A percentile compares a stretch with the other conserved stretches of the same genome.
These are phyloP conservation scores for Dufourea novaeangliae DNA, from an alignment of 1,140 invertebrate species.

Conservation along the genomic window DNA sequence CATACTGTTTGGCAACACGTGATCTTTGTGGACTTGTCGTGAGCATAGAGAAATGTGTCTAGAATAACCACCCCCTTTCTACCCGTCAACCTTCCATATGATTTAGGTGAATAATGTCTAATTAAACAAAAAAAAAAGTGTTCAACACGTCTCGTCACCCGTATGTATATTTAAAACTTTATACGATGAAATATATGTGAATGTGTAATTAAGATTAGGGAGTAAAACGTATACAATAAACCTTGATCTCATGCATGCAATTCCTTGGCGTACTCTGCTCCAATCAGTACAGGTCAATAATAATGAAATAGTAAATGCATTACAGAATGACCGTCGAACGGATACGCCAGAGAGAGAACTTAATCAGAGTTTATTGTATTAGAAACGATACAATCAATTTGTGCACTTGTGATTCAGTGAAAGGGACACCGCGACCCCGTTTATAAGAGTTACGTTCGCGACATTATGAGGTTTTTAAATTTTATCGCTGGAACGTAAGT, in stretches of 20 bases:
- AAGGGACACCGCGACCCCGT: constrained; percentile 23
- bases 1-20: constrained; percentile 13
- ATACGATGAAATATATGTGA: constrained; percentile 47
- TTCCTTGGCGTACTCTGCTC: constrained; percentile 29
- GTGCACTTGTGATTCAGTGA: constrained; percentile 44
- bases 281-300: not conserved
- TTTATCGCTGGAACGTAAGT: constrained; percentile 19
- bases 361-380: constrained; percentile 50
- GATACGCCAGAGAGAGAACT: constrained; percentile 29
- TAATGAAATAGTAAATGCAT: not conserved
- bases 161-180: constrained; percentile 44
- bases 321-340: not conserved
- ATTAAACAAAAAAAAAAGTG: constrained; percentile 1
- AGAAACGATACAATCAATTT: constrained; percentile 46
- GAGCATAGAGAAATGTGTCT: constrained; percentile 35
- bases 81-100: constrained; percentile 33
- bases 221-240: constrained; percentile 44
- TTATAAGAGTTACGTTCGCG: constrained; percentile 22
- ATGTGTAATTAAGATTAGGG: constrained; percentile 50
- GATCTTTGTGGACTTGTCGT: constrained; percentile 32
- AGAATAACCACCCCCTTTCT: constrained; percentile 22
- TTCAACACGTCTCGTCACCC: constrained; percentile 29
- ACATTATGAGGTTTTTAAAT: constrained; percentile 45
- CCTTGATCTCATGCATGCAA: constrained; percentile 37
- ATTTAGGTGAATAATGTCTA: constrained; percentile 29